Conservation (phyloP, 2,888 invertebrate species). For the Plutella xylostella region DNA sequence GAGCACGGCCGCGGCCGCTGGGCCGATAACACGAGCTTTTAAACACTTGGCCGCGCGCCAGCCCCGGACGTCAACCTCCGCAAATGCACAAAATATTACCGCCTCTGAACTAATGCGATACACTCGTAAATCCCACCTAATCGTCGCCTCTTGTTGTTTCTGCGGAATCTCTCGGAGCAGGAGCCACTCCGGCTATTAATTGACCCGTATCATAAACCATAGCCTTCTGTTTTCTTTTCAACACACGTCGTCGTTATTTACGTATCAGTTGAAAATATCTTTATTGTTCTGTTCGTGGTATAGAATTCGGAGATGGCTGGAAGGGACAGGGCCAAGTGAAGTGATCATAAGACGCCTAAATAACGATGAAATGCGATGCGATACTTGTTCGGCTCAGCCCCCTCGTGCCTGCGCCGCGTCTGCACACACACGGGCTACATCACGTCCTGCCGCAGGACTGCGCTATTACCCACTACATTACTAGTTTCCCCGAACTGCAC, state of each 20-base stretch:
- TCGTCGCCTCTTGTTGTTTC: background rate
- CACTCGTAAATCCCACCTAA: constrained; percentile 1
- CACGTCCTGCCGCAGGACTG: constrained; percentile 7
- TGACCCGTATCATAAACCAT: background rate
- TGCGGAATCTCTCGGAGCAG: too few relatives aligned
- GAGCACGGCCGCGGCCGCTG: background rate
- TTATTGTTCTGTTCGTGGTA: too few relatives aligned
- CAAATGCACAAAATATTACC: constrained; percentile 10
- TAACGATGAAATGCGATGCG: too few relatives aligned
- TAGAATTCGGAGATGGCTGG: too few relatives aligned
- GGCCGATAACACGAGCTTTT: constrained; percentile 5
- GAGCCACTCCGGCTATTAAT: background rate
- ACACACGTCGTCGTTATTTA: too few relatives aligned
- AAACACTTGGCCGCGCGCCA: constrained; percentile 39
- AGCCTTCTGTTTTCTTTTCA: background rate
- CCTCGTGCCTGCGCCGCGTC: constrained; percentile 28
- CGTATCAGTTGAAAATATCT: too few relatives aligned
- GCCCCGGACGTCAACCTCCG: constrained; percentile 46
- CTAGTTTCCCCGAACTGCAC: constrained; percentile 45
- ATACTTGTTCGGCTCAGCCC: too few relatives aligned
- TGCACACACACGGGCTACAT: constrained; percentile 27
- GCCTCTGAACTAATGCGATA: background rate
- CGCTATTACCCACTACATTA: constrained; percentile 34
- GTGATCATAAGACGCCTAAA: too few relatives aligned
- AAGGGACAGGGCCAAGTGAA: too few relatives aligned